These are phyloP conservation scores for Pogonognathellus flavescens DNA, from an alignment of 1,140 invertebrate genomes.

Conservation along the genomic window DNA sequence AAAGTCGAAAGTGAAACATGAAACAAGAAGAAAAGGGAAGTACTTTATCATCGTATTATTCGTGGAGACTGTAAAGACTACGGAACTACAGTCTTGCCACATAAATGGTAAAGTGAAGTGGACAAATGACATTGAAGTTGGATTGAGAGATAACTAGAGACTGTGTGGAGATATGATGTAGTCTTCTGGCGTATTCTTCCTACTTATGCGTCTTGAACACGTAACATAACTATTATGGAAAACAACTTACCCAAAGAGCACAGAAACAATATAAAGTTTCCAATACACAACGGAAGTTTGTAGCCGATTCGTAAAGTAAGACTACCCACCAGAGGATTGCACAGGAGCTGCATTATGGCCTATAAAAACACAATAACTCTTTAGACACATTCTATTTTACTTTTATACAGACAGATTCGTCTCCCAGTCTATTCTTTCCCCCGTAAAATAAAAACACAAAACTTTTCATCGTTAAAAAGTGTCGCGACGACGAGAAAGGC, in stretches of 20 bases:
- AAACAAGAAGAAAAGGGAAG: too few species aligned
- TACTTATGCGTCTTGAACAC: too few species aligned
- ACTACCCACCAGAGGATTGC: constrained; percentile 85
- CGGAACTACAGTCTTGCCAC: too few species aligned
- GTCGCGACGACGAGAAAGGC: background rate
- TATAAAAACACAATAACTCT: constrained; percentile 74
- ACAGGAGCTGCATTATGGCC: constrained; percentile 86
- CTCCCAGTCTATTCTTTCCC: background rate
- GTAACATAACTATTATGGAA: background rate
- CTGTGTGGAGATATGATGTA: too few species aligned
- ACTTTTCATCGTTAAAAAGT: background rate
- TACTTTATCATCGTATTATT: too few species aligned
- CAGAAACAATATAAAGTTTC: constrained; percentile 84
- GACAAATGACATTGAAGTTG: too few species aligned
- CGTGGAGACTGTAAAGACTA: too few species aligned
- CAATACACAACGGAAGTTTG: constrained; percentile 84
- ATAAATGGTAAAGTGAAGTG: too few species aligned
- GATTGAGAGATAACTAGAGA: too few species aligned
- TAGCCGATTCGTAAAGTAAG: constrained; percentile 81
- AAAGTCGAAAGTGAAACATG: too few species aligned
- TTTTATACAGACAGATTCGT: constrained; percentile 17
- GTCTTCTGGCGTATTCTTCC: too few species aligned
- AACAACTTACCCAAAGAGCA: constrained; percentile 82
- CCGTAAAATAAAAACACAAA: constrained; percentile 21
- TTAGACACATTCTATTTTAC: constrained; percentile 48